Evolutionary conservation across 2,888 invertebrate species (phyloP).

Genomic region (Nineta flava): DNA sequence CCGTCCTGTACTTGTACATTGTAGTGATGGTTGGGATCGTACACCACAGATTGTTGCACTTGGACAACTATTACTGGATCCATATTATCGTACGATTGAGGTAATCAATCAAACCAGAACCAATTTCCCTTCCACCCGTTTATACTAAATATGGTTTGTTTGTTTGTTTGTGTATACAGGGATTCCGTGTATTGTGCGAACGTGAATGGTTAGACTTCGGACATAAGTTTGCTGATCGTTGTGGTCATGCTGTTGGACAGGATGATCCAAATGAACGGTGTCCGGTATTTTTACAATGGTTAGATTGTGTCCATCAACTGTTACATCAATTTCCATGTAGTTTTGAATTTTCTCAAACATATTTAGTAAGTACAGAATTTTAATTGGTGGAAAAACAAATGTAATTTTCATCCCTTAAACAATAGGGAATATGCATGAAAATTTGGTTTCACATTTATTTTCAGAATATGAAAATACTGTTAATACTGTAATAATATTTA

Average conservation of each 20-base stretch:
- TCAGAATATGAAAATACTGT: too few relatives aligned
- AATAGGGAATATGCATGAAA: too few relatives aligned
- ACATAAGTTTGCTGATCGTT: constrained; percentile 95
- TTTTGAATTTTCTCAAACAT: constrained; percentile 91
- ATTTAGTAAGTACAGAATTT: constrained; percentile 50
- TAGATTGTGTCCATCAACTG: constrained; percentile 91
- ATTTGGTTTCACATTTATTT: too few relatives aligned
- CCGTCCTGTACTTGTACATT: constrained; percentile 88
- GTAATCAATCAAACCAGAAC: constrained; percentile 38
- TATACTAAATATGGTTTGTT: not conserved
- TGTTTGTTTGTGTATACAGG: constrained; percentile 49
- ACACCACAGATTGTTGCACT: constrained; percentile 93
- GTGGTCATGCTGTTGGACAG: constrained; percentile 63
- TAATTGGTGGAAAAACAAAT: not conserved
- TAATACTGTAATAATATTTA: too few relatives aligned
- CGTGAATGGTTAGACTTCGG: constrained; percentile 97
- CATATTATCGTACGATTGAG: constrained; percentile 84
- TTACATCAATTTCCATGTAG: constrained; percentile 75
- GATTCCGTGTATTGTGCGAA: constrained; percentile 84
- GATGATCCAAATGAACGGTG: constrained; percentile 91
- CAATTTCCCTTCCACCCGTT: too few relatives aligned
- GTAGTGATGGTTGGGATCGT: constrained; percentile 98
- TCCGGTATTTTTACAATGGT: constrained; percentile 95
- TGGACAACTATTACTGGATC: constrained; percentile 83
- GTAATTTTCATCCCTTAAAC: not conserved